Evolutionary conservation across 2,797 vertebrate species (phyloP).

Genomic region (Crocodylus rhombifer): DNA sequence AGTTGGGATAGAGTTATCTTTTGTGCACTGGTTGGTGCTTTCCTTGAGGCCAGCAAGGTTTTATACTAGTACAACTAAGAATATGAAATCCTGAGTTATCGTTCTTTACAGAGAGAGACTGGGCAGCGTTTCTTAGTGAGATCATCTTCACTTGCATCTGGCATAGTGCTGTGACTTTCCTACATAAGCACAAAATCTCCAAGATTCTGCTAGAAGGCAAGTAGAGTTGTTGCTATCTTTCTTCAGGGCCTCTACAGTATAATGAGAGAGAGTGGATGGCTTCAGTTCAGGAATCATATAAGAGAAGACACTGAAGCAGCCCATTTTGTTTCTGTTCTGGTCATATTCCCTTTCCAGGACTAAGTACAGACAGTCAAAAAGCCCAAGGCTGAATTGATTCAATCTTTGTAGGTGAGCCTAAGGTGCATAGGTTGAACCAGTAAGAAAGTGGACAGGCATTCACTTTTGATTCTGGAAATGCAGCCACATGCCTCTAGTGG

Average conservation of each 20-base stretch:
- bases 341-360: background rate
- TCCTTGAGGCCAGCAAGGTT: background rate
- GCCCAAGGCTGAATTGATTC: too few relatives aligned
- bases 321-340: rapidly evolving
- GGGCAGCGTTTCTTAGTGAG: conserved; percentile 32
- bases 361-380: too few relatives aligned
- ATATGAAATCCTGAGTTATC: conserved; percentile 49
- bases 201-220: conserved; percentile 23
- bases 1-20: background rate
- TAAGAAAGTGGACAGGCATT: too few relatives aligned
- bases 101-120: conserved; percentile 38
- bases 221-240: conserved; percentile 12
- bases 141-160: conserved; percentile 33
- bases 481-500: background rate
- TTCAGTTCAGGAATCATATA: background rate
- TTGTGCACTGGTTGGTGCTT: background rate
- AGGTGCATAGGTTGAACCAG: too few relatives aligned
- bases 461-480: background rate
- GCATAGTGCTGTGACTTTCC: conserved; percentile 53
- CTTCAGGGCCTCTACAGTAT: conserved; percentile 6
- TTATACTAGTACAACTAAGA: background rate
- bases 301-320: background rate
- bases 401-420: too few relatives aligned
- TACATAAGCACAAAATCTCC: conserved; percentile 43
- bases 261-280: background rate